Evolutionary conservation across 2,888 invertebrate species (phyloP).

Genomic region (Atethmia centrago): DNA sequence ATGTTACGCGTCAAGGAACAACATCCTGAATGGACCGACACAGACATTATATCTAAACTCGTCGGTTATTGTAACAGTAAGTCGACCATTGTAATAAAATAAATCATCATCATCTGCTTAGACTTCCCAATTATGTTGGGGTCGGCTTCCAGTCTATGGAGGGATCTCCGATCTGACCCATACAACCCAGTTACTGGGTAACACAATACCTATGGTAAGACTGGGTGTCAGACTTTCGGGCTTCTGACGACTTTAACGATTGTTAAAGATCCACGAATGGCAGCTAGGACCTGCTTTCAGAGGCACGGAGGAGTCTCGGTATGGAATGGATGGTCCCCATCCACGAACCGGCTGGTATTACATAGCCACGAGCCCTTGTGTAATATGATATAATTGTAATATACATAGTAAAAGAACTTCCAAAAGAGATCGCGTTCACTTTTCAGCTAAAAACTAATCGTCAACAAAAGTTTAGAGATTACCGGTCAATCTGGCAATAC

Average conservation of each 20-base stretch:
- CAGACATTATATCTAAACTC: conserved; percentile 94
- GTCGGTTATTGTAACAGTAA: conserved; percentile 96
- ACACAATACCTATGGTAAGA: not conserved
- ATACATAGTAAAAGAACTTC: not conserved
- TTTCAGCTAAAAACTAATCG: not conserved
- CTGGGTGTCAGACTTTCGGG: not conserved
- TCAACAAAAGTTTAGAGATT: not conserved
- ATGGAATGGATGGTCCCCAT: not conserved
- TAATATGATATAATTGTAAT: not conserved
- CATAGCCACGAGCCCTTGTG: not conserved
- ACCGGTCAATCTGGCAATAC: not conserved
- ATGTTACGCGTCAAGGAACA: conserved; percentile 92
- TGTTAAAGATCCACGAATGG: not conserved
- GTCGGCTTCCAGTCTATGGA: not conserved
- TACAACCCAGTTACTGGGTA: not conserved
- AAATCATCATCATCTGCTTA: not conserved
- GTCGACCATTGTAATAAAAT: conserved; percentile 67
- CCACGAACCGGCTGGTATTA: not conserved
- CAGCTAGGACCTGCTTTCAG: not conserved
- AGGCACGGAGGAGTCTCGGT: not conserved
- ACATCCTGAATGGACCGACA: conserved; percentile 94
- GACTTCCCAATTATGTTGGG: not conserved
- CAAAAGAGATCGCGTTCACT: not conserved
- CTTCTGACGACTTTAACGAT: not conserved
- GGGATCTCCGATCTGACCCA: not conserved